phyloP scores from a whole-genome alignment of 2,113 vertebrate species.

The Baryphthengus martii region DNA sequence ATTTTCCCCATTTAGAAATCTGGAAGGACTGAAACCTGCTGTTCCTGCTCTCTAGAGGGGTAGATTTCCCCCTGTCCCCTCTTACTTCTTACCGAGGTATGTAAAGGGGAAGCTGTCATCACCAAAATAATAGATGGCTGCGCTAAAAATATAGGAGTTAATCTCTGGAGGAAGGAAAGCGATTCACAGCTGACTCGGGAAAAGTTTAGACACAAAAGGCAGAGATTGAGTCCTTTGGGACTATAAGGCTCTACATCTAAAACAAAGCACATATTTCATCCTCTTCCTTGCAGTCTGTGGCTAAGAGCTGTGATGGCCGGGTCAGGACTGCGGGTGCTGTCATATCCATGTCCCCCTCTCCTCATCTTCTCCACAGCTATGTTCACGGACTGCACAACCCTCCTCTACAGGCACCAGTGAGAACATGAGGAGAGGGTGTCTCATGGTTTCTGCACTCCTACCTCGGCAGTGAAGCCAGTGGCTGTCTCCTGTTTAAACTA shows the following conservation, averaged over 20 bases:
- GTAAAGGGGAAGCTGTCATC: background rate
- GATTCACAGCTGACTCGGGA: background rate
- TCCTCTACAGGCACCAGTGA: background rate
- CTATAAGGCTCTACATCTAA: background rate
- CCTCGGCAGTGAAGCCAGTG: background rate
- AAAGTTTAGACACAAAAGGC: background rate
- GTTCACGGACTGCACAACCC: background rate
- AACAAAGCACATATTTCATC: background rate
- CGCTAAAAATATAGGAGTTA: background rate
- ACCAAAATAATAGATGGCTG: background rate
- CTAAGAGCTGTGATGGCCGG: rapidly evolving
- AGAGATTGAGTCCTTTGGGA: background rate
- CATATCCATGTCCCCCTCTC: background rate
- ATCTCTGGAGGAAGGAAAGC: background rate
- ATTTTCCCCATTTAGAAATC: background rate
- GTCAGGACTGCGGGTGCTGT: background rate
- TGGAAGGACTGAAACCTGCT: background rate
- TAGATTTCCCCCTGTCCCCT: background rate
- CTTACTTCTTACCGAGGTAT: background rate
- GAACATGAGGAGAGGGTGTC: background rate
- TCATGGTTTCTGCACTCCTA: background rate
- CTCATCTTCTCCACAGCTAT: background rate
- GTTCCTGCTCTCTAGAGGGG: background rate
- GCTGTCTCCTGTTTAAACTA: background rate
- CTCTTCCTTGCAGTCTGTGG: background rate